Base-by-base conservation (phyloP, 2,113 vertebrate genomes). In the Channa argus region DNA sequence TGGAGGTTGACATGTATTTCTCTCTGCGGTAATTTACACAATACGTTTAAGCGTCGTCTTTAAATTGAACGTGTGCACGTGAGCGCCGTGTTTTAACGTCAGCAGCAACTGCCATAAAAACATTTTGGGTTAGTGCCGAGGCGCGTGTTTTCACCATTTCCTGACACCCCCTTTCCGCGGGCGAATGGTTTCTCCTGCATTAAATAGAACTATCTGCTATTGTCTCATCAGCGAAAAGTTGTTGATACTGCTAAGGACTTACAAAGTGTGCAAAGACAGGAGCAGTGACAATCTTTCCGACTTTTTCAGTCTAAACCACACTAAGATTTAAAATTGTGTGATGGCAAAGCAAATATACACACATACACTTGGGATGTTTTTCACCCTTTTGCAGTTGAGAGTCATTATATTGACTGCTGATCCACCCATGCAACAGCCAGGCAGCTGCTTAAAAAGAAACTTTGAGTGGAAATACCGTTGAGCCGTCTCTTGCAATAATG, bases 171-270 rank as follows among this genome's bases (percentile, higher is more conserved):
- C 73, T 9, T 81, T 71, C 62, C 14, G 60, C 13, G 44, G 5
- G 38, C 3, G 24, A 73, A 91, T 93, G 94, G 92, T 88, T 84
- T 85, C 89, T 82, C 75, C 94, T 92, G 90, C 91, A 94, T 94
- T 94, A 93, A 94, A 94, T 94, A 92, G 88, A 95, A 93, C 93
- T 94, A 86, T 92, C 88, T 88, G 95, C 95, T 95, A 95, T 96
- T 96, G 96, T 96, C 94, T 95, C 93, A 93, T 94, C 94, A 92
- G 95, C 93, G 93, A 95, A 94, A 96, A 96, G 95, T 96, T 96
- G 92, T 92, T 92, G 88, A 92, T 93, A 83, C 89, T 89, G 93
- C 89, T 72, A 84, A 87, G 81, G 88, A 83, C 51, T 74, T 53
- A 3, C 8, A 74, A 88, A 85, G 84, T 89, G 46, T 6, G 8